Evolutionary conservation across 2,888 invertebrate species (phyloP), one percentile per base, ranked within the genome.

Genomic region (Crocallis elinguaria): DNA sequence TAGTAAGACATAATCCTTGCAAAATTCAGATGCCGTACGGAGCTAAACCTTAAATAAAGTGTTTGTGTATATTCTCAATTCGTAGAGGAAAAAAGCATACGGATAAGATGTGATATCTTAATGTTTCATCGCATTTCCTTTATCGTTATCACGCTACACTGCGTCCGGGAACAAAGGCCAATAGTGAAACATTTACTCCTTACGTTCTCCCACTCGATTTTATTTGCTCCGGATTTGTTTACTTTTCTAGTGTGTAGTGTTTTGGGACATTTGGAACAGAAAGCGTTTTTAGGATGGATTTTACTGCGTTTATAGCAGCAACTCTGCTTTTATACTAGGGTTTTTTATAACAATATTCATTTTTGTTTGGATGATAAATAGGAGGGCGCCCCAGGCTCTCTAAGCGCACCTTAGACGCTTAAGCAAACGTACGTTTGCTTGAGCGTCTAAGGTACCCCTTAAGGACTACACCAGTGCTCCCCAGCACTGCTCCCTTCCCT

Each of bases 111-210:
- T 35, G 30, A 35, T 53, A 53, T 53, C 53, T 53, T 37, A 53
- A 53, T 48, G 53, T 46, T 48, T 48, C 46, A 48, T 53, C 53
- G 53, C 53, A 53, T 53, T 53, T 52, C 46, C 42, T 48, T 48
- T 53, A 53, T 53, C 53, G 42, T 48, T 43, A 42, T 53, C 53
- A 48, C 53, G 38, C 37, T 48, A 48, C 48, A 17, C 13, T 48
- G 53, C 35, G 41, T 52, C 36, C 51, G 35, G 14, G 38, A 51
- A 51, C 51, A 51, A 45, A 39, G 35, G 45, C 14, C 27, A 39
- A 29, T 39, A 35, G 51, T 29, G 19, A 37, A 25, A 44, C 19
- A 50, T 43, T 38, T 39, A 43, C 38, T 38, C 27, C n/a, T n/a
- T n/a, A n/a, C n/a, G 2, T 16, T 9, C 21, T 6, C 17, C 42